These are phyloP conservation scores for Acleris laterana DNA, from an alignment of 2,888 invertebrate genomes.

Conservation along the genomic window DNA sequence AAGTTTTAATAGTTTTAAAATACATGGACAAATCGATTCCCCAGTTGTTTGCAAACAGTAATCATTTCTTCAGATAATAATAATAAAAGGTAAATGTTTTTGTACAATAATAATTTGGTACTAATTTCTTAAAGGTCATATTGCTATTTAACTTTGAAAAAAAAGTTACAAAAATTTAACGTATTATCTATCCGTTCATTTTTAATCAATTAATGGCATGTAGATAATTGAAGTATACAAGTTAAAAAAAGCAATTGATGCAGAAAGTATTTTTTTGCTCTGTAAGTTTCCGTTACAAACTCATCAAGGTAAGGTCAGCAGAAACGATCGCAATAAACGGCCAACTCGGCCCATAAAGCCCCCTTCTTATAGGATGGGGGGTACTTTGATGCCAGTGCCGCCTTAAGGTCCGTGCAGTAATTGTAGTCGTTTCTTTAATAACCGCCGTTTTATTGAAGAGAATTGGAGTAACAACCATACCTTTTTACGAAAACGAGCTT, in stretches of 20 bases:
- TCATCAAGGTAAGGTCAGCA: slow-evolving; percentile 50
- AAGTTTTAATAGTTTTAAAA: too few species aligned
- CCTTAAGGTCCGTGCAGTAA: slow-evolving; percentile 25
- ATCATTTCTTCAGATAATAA: slow-evolving; percentile 32
- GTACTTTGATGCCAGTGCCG: slow-evolving; percentile 24
- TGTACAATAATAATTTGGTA: too few species aligned
- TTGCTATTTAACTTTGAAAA: too few species aligned
- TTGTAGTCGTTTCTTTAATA: slow-evolving; percentile 35
- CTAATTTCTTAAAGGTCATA: too few species aligned
- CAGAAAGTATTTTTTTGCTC: neutral
- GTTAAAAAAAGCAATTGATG: neutral
- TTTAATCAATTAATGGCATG: too few species aligned
- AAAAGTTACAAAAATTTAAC: too few species aligned
- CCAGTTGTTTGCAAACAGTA: slow-evolving; percentile 15
- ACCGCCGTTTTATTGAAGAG: slow-evolving; percentile 30
- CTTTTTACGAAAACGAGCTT: slow-evolving; percentile 27
- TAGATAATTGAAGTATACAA: too few species aligned
- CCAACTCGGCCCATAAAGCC: slow-evolving; percentile 45
- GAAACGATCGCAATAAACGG: slow-evolving; percentile 53
- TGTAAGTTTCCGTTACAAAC: slow-evolving; percentile 10
- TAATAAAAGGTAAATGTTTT: too few species aligned
- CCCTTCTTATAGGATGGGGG: slow-evolving; percentile 13
- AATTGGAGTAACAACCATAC: slow-evolving; percentile 20
- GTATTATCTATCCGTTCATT: too few species aligned
- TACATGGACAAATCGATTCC: too few species aligned